Conservation (phyloP, 2,797 vertebrate species). For the Hemibagrus guttatus region DNA sequence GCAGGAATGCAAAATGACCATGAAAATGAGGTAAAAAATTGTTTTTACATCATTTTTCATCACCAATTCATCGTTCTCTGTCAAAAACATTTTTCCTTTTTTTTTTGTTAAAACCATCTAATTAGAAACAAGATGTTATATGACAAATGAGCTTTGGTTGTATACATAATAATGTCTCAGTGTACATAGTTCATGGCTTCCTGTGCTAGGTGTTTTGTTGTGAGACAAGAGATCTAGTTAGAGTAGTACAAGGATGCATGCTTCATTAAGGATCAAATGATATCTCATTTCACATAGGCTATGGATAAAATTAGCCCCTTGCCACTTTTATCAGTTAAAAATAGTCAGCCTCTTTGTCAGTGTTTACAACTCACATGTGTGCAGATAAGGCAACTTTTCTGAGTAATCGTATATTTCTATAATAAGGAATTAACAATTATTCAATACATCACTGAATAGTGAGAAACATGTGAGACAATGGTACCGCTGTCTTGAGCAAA, state of each 20-base stretch:
- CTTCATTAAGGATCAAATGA: slow-evolving; percentile 37
- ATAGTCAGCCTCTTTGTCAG: slow-evolving; percentile 7
- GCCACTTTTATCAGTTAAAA: slow-evolving; percentile 24
- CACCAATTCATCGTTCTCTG: background rate
- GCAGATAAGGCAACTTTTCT: background rate
- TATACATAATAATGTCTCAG: background rate
- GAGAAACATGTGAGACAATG: background rate
- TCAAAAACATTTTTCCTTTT: background rate
- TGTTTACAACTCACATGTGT: slow-evolving; percentile 1
- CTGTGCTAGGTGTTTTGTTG: background rate
- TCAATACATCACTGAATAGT: background rate
- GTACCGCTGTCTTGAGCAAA: background rate
- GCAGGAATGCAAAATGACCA: background rate
- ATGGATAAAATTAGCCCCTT: slow-evolving; percentile 46
- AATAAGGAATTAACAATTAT: background rate
- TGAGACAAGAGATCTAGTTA: slow-evolving; percentile 28
- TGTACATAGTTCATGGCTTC: background rate
- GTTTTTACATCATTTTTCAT: slow-evolving; percentile 1
- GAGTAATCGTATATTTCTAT: background rate
- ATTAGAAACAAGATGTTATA: background rate
- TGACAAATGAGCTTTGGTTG: background rate
- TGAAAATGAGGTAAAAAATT: background rate
- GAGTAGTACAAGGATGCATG: slow-evolving; percentile 7
- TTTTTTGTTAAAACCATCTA: background rate
- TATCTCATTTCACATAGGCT: slow-evolving; percentile 24